A percentile compares a stretch with the other conserved stretches of the same genome.
Conservation (phyloP, 2,888 invertebrate genomes). For the Clostera curtula region DNA sequence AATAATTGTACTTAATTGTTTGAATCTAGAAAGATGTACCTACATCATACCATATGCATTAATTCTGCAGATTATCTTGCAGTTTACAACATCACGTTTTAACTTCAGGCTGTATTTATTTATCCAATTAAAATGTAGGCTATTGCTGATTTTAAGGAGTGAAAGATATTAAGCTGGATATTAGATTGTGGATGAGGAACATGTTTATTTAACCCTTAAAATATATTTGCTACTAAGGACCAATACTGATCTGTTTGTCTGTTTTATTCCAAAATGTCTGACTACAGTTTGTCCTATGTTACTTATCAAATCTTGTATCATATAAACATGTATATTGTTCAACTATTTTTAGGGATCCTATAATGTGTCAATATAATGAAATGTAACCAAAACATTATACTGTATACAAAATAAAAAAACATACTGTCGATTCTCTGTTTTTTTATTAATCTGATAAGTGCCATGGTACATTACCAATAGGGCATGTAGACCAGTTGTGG, state of each 20-base stretch:
- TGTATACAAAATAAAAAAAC: slow-evolving; percentile 70
- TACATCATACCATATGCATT: too few species aligned
- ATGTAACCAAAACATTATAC: slow-evolving; percentile 68
- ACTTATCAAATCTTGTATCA: slow-evolving; percentile 61
- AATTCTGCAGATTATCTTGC: too few species aligned
- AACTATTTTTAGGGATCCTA: slow-evolving; percentile 63
- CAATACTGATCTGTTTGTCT: slow-evolving; percentile 49
- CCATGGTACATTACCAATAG: slow-evolving; percentile 70
- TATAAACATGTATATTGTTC: slow-evolving; percentile 69
- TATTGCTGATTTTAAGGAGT: slow-evolving; percentile 21
- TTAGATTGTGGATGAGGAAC: slow-evolving; percentile 23
- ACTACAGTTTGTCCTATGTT: slow-evolving; percentile 41
- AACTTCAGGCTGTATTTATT: slow-evolving; percentile 10
- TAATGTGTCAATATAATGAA: slow-evolving; percentile 68
- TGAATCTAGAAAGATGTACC: too few species aligned
- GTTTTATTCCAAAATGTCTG: slow-evolving; percentile 47
- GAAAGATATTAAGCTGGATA: slow-evolving; percentile 44
- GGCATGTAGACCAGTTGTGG: slow-evolving; percentile 57
- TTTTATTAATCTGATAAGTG: slow-evolving; percentile 32
- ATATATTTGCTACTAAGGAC: slow-evolving; percentile 48
- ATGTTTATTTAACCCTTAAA: slow-evolving; percentile 30
- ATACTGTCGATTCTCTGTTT: slow-evolving; percentile 47
- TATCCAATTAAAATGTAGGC: slow-evolving; percentile 13
- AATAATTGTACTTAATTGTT: too few species aligned
- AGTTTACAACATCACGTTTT: slow-evolving; percentile 19